Evolutionary conservation across 1,140 invertebrate genomes (phyloP), one percentile per base, ranked within the genome.

Genomic region (Bacillus rossius): DNA sequence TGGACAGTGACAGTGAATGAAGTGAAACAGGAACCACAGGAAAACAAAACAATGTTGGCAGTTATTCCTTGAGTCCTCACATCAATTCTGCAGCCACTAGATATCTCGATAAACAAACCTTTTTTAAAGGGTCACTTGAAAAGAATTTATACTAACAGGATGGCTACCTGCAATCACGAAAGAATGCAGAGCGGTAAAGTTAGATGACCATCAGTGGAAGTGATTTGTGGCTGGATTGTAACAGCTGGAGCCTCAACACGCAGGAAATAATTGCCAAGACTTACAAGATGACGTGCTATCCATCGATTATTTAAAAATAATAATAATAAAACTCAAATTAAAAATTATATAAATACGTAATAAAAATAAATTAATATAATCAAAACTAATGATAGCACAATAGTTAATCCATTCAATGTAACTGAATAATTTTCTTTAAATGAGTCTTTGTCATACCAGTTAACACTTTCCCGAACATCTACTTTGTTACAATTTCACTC

Each of bases 51-150:
- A 3, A 55, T 49, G 42, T 42, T 60, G 16, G 41, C 51, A 13
- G 29, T 60, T 23, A 60, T 67, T 13, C 65, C 67, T 2, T 63
- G 57, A 20, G 64, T 62, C 8, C 52, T 67, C 20, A 71, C 63
- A n/a, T 45, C 41, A 8, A 49, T 63, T 16, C 47, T 71, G 2
- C 70, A 73, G 41, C 67, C 66, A n/a, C 58, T 45, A 45, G 42
- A 45, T 45, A n/a, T 45, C 41, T 61, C 34, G 42, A 59, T 23
- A 59, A 59, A 29, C 51, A 25, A 17, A 45, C 42, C 42, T 17
- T 45, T n/a, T n/a, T n/a, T 45, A 8, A 45, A 45, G n/a, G 42
- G n/a, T 8, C 16, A 22, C n/a, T 19, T 61, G 13, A 61, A 61
- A 43, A 3, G 20, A 3, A 17, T 45, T 22, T 45, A 45, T 22